Evolutionary conservation across 2,113 vertebrate genomes (phyloP).

Genomic region (Vireo altiloquus): DNA sequence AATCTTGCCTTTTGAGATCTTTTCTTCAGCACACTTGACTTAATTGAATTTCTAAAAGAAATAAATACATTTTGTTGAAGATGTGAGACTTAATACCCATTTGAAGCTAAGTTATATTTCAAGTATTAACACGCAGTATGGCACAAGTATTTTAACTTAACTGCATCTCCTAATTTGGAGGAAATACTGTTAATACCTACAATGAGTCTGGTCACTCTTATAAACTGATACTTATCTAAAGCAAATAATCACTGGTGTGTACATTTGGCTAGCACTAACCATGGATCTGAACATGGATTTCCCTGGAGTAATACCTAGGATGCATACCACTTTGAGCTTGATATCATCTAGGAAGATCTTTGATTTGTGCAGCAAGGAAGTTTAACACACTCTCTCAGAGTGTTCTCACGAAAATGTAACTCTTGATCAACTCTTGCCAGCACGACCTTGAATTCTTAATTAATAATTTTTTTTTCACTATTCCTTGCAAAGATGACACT

Average conservation of each 20-base stretch:
- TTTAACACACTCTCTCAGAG: not conserved
- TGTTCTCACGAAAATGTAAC: not conserved
- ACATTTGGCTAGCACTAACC: not conserved
- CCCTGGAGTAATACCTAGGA: not conserved
- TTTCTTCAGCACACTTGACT: not conserved
- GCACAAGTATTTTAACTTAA: not conserved
- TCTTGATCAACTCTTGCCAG: constrained; percentile 12
- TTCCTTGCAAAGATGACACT: constrained; percentile 6
- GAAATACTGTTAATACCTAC: not conserved
- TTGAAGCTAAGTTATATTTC: not conserved
- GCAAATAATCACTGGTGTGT: not conserved
- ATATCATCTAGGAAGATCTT: not conserved
- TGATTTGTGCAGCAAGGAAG: not conserved
- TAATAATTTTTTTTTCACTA: constrained; percentile 40
- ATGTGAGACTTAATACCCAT: not conserved
- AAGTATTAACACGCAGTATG: not conserved
- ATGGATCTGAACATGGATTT: not conserved
- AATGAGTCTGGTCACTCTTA: not conserved
- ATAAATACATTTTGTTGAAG: not conserved
- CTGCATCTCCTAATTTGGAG: not conserved
- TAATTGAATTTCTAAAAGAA: not conserved
- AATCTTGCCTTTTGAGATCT: not conserved
- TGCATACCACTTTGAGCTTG: not conserved
- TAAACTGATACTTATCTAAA: not conserved
- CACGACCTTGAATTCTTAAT: constrained; percentile 41